Percentiles rank a stretch among this genome's conserved stretches.
Evolutionary conservation across 2,888 invertebrate genomes (phyloP).

Genomic region (Hipparchia sbordonii): DNA sequence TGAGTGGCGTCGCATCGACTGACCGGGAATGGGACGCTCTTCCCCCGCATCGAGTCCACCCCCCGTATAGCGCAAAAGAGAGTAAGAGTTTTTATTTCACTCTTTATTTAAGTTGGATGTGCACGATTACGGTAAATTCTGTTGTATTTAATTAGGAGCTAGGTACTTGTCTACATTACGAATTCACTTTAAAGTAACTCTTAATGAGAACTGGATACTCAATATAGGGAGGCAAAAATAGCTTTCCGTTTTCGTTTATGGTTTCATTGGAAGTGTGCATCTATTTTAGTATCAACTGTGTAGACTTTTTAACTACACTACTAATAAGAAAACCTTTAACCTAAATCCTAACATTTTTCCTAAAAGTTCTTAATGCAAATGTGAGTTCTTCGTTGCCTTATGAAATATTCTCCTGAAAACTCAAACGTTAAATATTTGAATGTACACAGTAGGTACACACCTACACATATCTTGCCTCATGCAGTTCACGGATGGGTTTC

Average conservation of each 20-base stretch:
- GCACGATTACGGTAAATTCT: not conserved
- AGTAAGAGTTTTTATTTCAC: constrained; percentile 48
- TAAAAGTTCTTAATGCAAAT: not conserved
- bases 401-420: not conserved
- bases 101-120: constrained; percentile 15
- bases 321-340: not conserved
- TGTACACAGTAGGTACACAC: not conserved
- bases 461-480: not conserved
- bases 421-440: not conserved
- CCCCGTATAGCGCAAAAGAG: constrained; percentile 44
- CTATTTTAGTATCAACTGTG: not conserved
- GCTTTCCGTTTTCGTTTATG: constrained; percentile 8
- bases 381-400: not conserved
- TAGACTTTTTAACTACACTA: not conserved
- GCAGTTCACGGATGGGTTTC: too few species aligned
- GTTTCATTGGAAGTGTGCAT: constrained; percentile 7
- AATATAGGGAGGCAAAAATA: constrained; percentile 10
- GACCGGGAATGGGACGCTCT: constrained; percentile 44
- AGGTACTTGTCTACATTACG: not conserved
- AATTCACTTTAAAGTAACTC: not conserved
- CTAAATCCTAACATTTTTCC: not conserved
- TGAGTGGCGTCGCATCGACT: constrained; percentile 48
- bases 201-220: constrained; percentile 1
- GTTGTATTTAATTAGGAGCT: constrained; percentile 1
- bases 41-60: constrained; percentile 41